A percentile compares a stretch with the other conserved stretches of the same genome.
Evolutionary conservation across 2,113 vertebrate genomes (phyloP).

Genomic region (Chitala chitala): DNA sequence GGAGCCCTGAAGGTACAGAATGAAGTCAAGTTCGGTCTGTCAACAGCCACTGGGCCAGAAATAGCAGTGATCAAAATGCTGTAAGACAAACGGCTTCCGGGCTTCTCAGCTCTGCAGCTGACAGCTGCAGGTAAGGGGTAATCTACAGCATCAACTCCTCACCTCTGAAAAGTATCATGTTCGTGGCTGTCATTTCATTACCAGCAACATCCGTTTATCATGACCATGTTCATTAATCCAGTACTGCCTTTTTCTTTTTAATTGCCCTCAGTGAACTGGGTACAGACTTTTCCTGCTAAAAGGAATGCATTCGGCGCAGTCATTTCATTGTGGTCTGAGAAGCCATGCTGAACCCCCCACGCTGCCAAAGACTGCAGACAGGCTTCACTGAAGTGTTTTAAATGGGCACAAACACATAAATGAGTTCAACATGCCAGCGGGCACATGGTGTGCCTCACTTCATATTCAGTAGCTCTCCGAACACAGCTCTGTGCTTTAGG

Average conservation of each 20-base stretch:
- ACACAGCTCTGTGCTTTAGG: background rate
- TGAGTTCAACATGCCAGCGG: background rate
- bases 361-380: background rate
- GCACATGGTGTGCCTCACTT: background rate
- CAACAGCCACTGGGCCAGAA: background rate
- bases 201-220: background rate
- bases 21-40: slow-evolving; percentile 3
- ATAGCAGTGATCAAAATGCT: background rate
- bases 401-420: background rate
- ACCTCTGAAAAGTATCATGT: background rate
- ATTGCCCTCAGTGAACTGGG: background rate
- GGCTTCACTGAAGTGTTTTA: background rate
- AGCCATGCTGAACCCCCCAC: background rate
- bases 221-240: no score
- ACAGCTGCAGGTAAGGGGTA: background rate
- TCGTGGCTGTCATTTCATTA: background rate
- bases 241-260: no score
- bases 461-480: background rate
- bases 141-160: background rate
- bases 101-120: background rate
- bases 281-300: background rate
- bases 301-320: background rate
- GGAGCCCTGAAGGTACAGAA: no score
- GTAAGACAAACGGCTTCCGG: background rate
- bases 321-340: background rate